phyloP scores from a whole-genome alignment of 2,797 vertebrate species.

The Xenops minutus region DNA sequence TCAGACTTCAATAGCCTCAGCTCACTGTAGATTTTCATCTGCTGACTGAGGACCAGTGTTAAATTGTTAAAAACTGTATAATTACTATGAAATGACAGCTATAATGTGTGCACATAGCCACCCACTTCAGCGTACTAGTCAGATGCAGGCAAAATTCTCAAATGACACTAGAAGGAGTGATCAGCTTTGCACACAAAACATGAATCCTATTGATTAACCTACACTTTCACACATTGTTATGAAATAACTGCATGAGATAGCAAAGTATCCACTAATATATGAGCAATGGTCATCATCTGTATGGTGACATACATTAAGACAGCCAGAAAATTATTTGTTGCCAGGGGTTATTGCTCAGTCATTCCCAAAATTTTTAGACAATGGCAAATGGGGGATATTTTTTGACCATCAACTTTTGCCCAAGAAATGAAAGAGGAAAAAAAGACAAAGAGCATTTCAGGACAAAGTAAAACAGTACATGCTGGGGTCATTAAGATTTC shows the following conservation, averaged over 20 bases:
- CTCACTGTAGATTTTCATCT: neutral
- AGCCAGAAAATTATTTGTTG: neutral
- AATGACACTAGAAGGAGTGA: neutral
- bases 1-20: neutral
- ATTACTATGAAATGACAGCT: neutral
- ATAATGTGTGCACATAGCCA: neutral
- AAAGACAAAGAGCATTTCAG: neutral
- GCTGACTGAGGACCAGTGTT: neutral
- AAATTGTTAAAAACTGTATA: neutral
- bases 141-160: neutral
- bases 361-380: neutral
- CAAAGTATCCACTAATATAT: neutral
- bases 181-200: neutral
- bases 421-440: neutral
- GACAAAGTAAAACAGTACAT: slow-evolving; percentile 12
- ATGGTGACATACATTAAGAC: neutral
- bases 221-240: neutral
- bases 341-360: neutral
- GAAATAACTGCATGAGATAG: neutral
- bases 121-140: neutral
- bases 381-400: neutral
- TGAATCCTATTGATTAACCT: neutral
- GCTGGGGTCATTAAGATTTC: slow-evolving; percentile 71
- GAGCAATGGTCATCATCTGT: neutral
- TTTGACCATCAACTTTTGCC: neutral